Evolutionary conservation across 2,113 vertebrate genomes (phyloP), one percentile per base, ranked within the genome.

Genomic region (Cynocephalus volans): DNA sequence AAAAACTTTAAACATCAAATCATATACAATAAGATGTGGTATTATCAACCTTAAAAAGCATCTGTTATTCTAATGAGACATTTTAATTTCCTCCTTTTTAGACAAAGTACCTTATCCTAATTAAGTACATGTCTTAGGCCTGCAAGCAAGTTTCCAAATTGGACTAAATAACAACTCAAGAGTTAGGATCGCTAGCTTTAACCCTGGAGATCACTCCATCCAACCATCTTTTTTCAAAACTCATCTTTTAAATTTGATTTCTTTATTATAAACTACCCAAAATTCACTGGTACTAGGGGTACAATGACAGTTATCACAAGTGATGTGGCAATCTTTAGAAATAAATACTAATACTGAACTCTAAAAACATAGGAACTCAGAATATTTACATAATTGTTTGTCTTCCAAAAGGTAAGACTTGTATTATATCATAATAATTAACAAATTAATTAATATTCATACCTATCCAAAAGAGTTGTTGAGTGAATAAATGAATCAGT

Each of bases 241-340:
- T 60, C 48, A 76, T 11, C 52, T 88, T 95, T 81, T 67, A 94
- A 69, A 95, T 90, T 93, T 89, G 73, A 64, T 92, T 87, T 79
- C 48, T 73, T 88, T 83, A 83, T 64, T 94, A 79, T 77, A 93
- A 73, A 72, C 36, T 82, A 93, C 5, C 28, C 86, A 81, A 70
- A 54, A 81, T n/a, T n/a, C n/a, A n/a, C n/a, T 87, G 70, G 33
- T 72, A 33, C 13, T 62, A 80, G 33, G 17, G 41, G 11, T 60
- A 83, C 18, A 62, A 1, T 14, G 19, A 26, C 4, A 58, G 33
- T 82, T 75, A 41, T 23, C 23, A 33, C 67, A 82, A 75, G 33
- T 11, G 33, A 56, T n/a, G 62, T 24, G 41, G 23, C 17, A 60
- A 73, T 76, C 85, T 45, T 65, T 14, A 92, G 62, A 92, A 91